Percentiles rank a stretch among this genome's conserved stretches.
Conservation (phyloP, 2,113 vertebrate species). For the Perca flavescens region DNA sequence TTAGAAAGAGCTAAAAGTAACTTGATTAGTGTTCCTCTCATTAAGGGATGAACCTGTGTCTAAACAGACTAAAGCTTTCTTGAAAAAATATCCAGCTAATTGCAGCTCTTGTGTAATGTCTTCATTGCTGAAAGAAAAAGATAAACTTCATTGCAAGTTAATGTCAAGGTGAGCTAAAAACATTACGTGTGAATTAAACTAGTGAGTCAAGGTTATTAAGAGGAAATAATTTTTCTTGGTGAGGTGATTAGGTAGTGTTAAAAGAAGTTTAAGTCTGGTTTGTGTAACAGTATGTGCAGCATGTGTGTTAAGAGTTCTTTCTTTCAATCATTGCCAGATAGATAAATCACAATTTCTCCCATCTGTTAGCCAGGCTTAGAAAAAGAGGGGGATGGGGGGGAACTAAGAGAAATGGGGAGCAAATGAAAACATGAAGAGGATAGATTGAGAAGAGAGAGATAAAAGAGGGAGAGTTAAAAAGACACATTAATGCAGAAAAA, state of each 20-base stretch:
- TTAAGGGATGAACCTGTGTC: slow-evolving; percentile 34
- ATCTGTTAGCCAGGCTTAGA: slow-evolving; percentile 50
- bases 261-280: slow-evolving; percentile 31
- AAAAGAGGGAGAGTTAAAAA: slow-evolving; percentile 13
- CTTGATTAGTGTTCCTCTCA: slow-evolving; percentile 19
- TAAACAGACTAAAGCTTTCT: slow-evolving; percentile 34
- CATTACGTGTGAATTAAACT: slow-evolving; percentile 3
- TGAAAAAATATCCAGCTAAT: slow-evolving; percentile 21
- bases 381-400: neutral
- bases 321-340: slow-evolving; percentile 58
- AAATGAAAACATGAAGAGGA: slow-evolving; percentile 33
- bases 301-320: slow-evolving; percentile 28
- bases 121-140: neutral
- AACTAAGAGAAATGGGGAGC: neutral
- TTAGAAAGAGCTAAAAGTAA: slow-evolving; percentile 32
- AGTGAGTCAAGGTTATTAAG: slow-evolving; percentile 10
- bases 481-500: neutral
- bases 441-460: slow-evolving; percentile 8
- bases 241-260: slow-evolving; percentile 45
- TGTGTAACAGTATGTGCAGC: slow-evolving; percentile 21
- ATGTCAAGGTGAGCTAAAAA: neutral
- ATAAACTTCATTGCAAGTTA: slow-evolving; percentile 32
- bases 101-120: slow-evolving; percentile 24
- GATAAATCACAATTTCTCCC: slow-evolving; percentile 59
- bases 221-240: neutral